phyloP scores from a whole-genome alignment of 2,888 invertebrate genomes.

The Andrena dorsata region DNA sequence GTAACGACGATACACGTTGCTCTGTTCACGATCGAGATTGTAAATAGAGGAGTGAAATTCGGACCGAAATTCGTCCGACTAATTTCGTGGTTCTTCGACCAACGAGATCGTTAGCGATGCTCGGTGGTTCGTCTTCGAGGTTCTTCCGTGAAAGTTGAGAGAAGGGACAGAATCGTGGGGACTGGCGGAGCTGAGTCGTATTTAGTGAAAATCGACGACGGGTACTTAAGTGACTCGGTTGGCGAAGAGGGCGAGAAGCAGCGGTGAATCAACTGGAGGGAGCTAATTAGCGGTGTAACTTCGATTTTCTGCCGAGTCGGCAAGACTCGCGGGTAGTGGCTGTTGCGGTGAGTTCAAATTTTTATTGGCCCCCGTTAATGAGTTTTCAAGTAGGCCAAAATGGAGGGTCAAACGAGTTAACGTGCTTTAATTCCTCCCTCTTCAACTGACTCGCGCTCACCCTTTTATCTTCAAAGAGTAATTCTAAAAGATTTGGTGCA shows the following conservation, averaged over 20 bases:
- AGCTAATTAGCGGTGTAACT: slow-evolving; percentile 53
- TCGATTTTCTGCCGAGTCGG: slow-evolving; percentile 30
- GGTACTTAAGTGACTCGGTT: slow-evolving; percentile 14
- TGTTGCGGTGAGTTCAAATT: slow-evolving; percentile 61
- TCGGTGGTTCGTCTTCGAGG: too few relatives aligned
- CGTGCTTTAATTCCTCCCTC: slow-evolving; percentile 14
- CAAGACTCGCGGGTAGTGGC: slow-evolving; percentile 12
- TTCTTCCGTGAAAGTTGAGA: too few relatives aligned
- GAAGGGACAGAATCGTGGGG: too few relatives aligned
- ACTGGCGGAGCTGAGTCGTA: neutral
- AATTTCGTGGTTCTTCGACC: too few relatives aligned
- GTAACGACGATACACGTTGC: too few relatives aligned
- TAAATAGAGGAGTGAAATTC: too few relatives aligned
- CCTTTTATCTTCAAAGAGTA: neutral
- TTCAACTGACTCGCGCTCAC: neutral
- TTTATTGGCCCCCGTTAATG: slow-evolving; percentile 50
- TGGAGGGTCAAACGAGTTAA: neutral
- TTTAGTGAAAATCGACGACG: slow-evolving; percentile 22
- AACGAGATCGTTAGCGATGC: too few relatives aligned
- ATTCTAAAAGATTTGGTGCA: neutral
- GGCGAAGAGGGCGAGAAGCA: neutral
- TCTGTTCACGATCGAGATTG: too few relatives aligned
- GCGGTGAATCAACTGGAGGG: neutral
- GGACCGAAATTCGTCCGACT: too few relatives aligned
- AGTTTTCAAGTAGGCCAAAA: slow-evolving; percentile 49